Evolutionary conservation across 2,888 invertebrate genomes (phyloP).

Genomic region (Ornithoptera priamus): DNA sequence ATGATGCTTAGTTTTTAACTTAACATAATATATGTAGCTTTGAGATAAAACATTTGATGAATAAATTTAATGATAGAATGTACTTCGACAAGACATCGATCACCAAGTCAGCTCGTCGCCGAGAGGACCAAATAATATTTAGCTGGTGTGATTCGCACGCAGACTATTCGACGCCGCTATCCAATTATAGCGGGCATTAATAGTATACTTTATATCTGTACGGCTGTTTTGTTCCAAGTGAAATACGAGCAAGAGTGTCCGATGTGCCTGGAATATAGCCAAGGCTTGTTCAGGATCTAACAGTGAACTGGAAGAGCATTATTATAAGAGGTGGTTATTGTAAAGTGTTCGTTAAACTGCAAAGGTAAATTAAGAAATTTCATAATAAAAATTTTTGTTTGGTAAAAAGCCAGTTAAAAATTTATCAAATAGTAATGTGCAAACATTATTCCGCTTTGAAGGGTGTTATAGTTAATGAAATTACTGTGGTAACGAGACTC

Average conservation of each 20-base stretch:
- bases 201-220: constrained; percentile 58
- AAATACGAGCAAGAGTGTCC: constrained; percentile 61
- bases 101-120: constrained; percentile 1
- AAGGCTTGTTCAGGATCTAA: constrained; percentile 39
- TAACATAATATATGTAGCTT: background rate
- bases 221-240: constrained; percentile 66
- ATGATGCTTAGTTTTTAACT: no score
- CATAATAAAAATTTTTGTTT: no score
- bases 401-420: no score
- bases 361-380: no score
- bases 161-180: constrained; percentile 65
- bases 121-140: constrained; percentile 35
- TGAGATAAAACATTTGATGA: background rate
- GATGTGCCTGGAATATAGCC: constrained; percentile 55
- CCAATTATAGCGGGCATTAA: constrained; percentile 62
- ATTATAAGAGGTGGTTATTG: no score
- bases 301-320: constrained; percentile 39
- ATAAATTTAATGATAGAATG: background rate
- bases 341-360: no score
- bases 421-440: no score
- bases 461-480: no score
- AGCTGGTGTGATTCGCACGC: constrained; percentile 34
- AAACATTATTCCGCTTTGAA: no score
- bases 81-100: constrained; percentile 5
- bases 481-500: no score